These are phyloP conservation scores for Phainopepla nitens DNA, from an alignment of 2,113 vertebrate species.

Conservation along the genomic window DNA sequence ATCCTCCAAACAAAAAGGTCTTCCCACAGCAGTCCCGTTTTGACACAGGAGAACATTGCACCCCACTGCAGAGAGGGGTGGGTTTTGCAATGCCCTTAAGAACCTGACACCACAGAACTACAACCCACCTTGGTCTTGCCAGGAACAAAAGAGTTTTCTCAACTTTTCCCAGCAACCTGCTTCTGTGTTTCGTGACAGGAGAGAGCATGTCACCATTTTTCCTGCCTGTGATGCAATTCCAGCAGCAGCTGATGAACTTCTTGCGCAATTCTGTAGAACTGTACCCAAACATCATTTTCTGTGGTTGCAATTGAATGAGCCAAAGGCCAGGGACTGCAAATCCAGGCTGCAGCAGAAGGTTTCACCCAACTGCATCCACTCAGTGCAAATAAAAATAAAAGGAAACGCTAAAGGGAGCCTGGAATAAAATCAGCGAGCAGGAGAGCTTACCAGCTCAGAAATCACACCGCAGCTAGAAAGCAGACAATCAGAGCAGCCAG, in stretches of 20 bases:
- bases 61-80: fast-evolving
- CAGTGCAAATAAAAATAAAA: neutral
- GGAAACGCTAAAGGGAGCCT: neutral
- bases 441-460: neutral
- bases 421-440: neutral
- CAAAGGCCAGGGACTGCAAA: neutral
- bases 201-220: neutral
- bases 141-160: neutral
- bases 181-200: neutral
- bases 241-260: fast-evolving
- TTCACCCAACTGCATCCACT: neutral
- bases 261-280: neutral
- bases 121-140: neutral
- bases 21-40: neutral
- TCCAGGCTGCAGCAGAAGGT: neutral
- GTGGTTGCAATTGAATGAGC: neutral
- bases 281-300: neutral
- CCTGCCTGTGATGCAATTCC: neutral
- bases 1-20: neutral
- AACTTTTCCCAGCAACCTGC: neutral
- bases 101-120: neutral
- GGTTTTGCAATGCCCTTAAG: neutral
- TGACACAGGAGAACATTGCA: neutral
- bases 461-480: neutral
- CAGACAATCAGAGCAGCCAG: neutral